Base-by-base conservation (phyloP, 2,888 invertebrate genomes). In the Schizotus pectinicornis region DNA sequence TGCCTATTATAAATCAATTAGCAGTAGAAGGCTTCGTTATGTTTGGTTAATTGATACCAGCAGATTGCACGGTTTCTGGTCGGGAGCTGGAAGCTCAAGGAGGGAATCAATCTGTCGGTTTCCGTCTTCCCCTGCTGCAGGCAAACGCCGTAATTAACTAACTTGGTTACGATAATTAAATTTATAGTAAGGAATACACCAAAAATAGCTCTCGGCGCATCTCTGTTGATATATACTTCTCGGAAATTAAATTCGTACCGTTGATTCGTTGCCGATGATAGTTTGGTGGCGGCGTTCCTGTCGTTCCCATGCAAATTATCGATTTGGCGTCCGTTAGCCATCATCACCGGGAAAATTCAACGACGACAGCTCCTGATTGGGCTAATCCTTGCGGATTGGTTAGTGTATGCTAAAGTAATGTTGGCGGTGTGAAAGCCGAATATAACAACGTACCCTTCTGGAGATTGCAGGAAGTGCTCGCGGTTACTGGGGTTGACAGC, bases 111-210 rank as follows among this genome's bases (percentile, higher is more conserved):
- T 67, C 67, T 62, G 64, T 57, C 56, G 58, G 62, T 61, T 64
- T 65, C 62, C 64, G 63, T 56, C 61, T 61, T 58, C 58, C 47
- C 56, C 61, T 54, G 66, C 68, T 61, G 49, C 62, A 62, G 67
- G 67, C 68, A 67, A 62, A 66, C 66, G 65, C 58, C 58, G 67
- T 72, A 74, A 75, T 76, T 75, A 74, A 74, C 74, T 74, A 73
- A 76, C 70, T 75, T 68, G 73, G 73, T 74, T 74, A 69, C 71
- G 71, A 74, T 77, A 75, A 77, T 75, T 75, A 74, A 75, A 75
- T 76, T 75, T 74, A 73, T 74, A 71, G 72, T 69, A 71, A 71
- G 74, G 72, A 74, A 74, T 72, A 74, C 70, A 72, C 69, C 71
- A 75, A 76, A 75, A 75, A 77, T 74, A 72, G 69, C 74, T 72